Evolutionary conservation across 2,113 vertebrate species (phyloP).

Genomic region (Megaleporinus macrocephalus): DNA sequence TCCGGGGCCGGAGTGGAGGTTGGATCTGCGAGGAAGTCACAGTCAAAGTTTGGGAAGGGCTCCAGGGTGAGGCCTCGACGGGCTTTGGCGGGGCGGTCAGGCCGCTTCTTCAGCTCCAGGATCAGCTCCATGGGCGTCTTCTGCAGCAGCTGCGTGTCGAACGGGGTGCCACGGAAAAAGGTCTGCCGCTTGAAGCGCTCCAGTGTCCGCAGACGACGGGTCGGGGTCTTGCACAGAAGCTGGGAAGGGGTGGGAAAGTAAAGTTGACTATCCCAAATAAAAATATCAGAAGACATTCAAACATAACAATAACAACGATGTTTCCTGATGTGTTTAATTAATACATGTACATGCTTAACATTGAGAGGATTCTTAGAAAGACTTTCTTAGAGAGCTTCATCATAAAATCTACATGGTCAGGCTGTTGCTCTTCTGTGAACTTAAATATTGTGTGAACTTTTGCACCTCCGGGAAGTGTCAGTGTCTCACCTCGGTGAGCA

Average conservation of each 20-base stretch:
- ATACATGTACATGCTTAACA: no score
- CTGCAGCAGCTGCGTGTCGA: slow-evolving; percentile 88
- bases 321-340: no score
- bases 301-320: neutral
- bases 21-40: slow-evolving; percentile 73
- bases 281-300: neutral
- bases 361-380: no score
- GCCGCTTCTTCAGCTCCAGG: slow-evolving; percentile 72
- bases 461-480: neutral
- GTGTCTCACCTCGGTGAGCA: slow-evolving; percentile 86
- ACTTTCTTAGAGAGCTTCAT: neutral
- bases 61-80: slow-evolving; percentile 71
- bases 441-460: neutral
- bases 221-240: slow-evolving; percentile 90
- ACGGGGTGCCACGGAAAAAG: slow-evolving; percentile 87
- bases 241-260: slow-evolving; percentile 56
- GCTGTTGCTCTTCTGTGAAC: neutral
- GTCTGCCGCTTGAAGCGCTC: slow-evolving; percentile 90
- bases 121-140: slow-evolving; percentile 85
- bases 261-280: neutral
- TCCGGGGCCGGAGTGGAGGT: slow-evolving; percentile 55
- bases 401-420: neutral
- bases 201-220: slow-evolving; percentile 82
- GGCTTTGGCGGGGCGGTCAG: slow-evolving; percentile 72
- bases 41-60: slow-evolving; percentile 86